Conservation (phyloP, 2,113 vertebrate species). For the Indicator indicator region DNA sequence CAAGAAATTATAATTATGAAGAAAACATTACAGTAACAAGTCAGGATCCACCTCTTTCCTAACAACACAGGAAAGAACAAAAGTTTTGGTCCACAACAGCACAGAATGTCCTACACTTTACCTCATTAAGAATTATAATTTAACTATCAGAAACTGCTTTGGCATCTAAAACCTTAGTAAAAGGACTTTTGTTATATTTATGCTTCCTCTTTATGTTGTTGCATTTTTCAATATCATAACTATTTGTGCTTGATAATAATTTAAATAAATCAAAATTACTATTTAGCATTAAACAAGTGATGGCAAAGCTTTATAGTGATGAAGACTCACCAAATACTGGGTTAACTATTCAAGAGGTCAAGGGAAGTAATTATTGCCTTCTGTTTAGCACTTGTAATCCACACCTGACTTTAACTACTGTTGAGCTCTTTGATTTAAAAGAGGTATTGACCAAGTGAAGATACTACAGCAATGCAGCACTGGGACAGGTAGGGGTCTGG, state of each 20-base stretch:
- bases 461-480: not conserved
- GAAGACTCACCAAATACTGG: not conserved
- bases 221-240: not conserved
- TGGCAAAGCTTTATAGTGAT: not conserved
- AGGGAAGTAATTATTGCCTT: not conserved
- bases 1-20: not conserved
- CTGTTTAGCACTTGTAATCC: not conserved
- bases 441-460: not conserved
- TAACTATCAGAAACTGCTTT: not conserved
- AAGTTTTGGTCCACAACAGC: not conserved
- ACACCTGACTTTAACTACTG: not conserved
- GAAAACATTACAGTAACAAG: not conserved
- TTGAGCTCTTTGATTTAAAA: not conserved
- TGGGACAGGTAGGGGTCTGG: not conserved
- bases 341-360: not conserved
- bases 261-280: not conserved
- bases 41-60: not conserved
- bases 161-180: not conserved
- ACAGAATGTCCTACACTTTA: not conserved
- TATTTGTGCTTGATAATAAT: not conserved
- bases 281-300: not conserved
- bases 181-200: not conserved
- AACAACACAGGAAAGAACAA: not conserved
- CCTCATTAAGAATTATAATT: not conserved
- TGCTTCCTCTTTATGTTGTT: not conserved